Evolutionary conservation across 2,113 vertebrate genomes (phyloP), one percentile per base, ranked within the genome.

Genomic region (Notiomystis cincta): DNA sequence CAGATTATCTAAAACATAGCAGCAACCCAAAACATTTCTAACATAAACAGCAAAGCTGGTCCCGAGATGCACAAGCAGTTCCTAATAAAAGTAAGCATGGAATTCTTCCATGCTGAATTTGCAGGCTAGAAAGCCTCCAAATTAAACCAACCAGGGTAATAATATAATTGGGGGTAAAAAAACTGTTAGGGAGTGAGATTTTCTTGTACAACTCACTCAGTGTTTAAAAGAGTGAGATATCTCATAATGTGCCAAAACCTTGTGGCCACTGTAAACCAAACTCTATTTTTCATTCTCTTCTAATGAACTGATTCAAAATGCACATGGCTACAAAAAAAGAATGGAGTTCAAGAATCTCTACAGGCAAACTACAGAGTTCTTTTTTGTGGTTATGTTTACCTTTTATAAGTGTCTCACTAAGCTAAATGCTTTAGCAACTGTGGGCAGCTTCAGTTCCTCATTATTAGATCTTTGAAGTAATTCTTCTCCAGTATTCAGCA

Each of bases 391-490:
- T 84, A 61, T 23, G 17, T 88, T 93, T 86, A 88, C 54, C 66
- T 89, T 91, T 82, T 71, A 27, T 56, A 72, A 92, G 50, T 31
- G 62, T 82, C 65, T 75, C 45, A 65, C 78, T 76, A 69, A 84
- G 45, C 58, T 82, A 64, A 94, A 81, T 56, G 28, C 86, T 91
- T 69, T 25, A 69, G 61, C 37, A 72, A 82, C 51, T 73, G 54
- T 58, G 65, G 72, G 76, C 86, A 89, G 80, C 80, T 81, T 78
- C 67, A 61, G 50, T 65, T 89, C n/a, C 69, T 79, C 73, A 70
- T 85, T 92, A 85, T 90, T 80, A 94, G 53, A 91, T 61, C 80
- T 94, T 85, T 82, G 87, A 79, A 61, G 70, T n/a, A 77, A 93
- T 95, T 96, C 88, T 90, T 93, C 73, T 76, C 33, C 42, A 66